Percentiles rank a stretch among this genome's conserved stretches.
phyloP scores from a whole-genome alignment of 2,113 vertebrate species.

The Chaetura pelagica region DNA sequence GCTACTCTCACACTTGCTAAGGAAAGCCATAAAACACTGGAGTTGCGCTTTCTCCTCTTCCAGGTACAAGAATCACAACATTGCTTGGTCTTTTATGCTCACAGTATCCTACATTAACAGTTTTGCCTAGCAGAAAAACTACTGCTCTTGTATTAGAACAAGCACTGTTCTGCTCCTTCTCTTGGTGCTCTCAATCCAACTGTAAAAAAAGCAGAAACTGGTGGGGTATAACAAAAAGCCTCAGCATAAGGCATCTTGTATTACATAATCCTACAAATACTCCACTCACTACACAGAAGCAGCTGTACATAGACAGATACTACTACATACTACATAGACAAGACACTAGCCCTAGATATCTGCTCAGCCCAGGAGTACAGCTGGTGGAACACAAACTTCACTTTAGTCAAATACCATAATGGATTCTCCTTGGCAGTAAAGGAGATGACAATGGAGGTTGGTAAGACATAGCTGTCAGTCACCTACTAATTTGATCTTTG shows the following conservation, averaged over 20 bases:
- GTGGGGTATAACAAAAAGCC: not conserved
- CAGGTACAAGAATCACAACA: not conserved
- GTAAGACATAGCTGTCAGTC: not conserved
- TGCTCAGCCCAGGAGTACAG: not conserved
- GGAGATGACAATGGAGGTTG: not conserved
- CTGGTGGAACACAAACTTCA: not conserved
- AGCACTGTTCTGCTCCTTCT: not conserved
- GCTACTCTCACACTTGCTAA: not conserved
- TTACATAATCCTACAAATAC: not conserved
- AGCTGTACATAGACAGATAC: not conserved
- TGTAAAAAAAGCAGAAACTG: not conserved
- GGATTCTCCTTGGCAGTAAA: not conserved
- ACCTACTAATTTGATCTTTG: not conserved
- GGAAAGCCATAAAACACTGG: not conserved
- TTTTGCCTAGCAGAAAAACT: not conserved
- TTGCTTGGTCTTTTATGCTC: not conserved
- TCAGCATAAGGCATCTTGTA: not conserved
- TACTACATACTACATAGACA: not conserved
- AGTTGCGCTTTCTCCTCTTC: not conserved
- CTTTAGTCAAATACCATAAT: accelerated
- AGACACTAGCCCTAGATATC: accelerated
- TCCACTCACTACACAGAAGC: not conserved
- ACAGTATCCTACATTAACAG: not conserved
- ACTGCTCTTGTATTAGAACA: not conserved
- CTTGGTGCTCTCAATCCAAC: not conserved